Percentiles rank a stretch among this genome's conserved stretches.
These are phyloP conservation scores for Bombylius discolor DNA, from an alignment of 2,888 invertebrate species.

Conservation along the genomic window DNA sequence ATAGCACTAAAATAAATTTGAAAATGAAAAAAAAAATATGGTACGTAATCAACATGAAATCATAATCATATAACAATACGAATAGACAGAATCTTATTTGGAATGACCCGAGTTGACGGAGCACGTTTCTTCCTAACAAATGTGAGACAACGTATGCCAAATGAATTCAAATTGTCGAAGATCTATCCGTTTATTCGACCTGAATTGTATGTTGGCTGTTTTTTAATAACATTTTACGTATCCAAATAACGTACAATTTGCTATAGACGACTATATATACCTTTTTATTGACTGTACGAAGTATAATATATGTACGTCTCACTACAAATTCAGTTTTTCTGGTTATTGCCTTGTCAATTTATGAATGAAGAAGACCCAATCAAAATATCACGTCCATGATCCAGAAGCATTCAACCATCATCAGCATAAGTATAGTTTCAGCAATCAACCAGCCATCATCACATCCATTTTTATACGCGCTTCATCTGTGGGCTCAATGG, in stretches of 20 bases:
- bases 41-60: too few species aligned
- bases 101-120: slow-evolving; percentile 8
- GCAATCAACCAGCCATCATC: too few species aligned
- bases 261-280: neutral
- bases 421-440: too few species aligned
- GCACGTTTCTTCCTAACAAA: slow-evolving; percentile 11
- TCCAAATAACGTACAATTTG: neutral
- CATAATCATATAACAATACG: too few species aligned
- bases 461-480: too few species aligned
- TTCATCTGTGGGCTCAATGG: too few species aligned
- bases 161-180: slow-evolving; percentile 11
- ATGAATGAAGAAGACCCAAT: slow-evolving; percentile 12
- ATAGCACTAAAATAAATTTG: too few species aligned
- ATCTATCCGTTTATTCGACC: slow-evolving; percentile 9
- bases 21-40: too few species aligned
- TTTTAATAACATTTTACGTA: slow-evolving; percentile 1
- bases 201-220: slow-evolving; percentile 3
- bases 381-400: slow-evolving; percentile 11
- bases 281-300: neutral
- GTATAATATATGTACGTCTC: neutral
- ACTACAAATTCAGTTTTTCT: neutral
- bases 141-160: slow-evolving; percentile 13
- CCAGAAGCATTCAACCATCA: slow-evolving; percentile 3
- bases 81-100: neutral
- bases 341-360: slow-evolving; percentile 1